Evolutionary conservation across 2,797 vertebrate genomes (phyloP).

Genomic region (Hybognathus amarus): DNA sequence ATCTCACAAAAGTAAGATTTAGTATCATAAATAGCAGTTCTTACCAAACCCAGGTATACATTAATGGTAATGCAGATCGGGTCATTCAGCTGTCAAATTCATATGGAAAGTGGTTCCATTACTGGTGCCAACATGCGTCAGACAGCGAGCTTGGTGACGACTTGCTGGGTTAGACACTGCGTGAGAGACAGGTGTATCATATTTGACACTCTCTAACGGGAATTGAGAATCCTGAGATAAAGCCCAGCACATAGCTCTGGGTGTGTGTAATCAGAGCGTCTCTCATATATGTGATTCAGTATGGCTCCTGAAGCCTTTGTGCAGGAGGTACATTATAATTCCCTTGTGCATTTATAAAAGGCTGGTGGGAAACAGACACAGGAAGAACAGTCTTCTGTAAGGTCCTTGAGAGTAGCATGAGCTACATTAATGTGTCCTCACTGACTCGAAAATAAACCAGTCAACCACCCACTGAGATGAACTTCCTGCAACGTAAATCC

Average conservation of each 20-base stretch:
- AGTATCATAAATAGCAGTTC: not conserved
- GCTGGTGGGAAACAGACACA: conserved; percentile 39
- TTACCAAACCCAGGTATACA: not conserved
- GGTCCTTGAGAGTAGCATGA: conserved; percentile 62
- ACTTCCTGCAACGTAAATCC: conserved; percentile 27
- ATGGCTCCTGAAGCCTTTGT: conserved; percentile 20
- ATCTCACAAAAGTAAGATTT: not conserved
- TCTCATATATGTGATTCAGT: conserved; percentile 17
- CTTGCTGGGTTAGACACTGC: conserved; percentile 40
- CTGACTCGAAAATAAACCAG: conserved; percentile 67
- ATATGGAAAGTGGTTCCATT: conserved; percentile 61
- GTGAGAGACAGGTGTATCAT: conserved; percentile 72
- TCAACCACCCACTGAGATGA: conserved; percentile 61
- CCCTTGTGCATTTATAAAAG: conserved; percentile 25
- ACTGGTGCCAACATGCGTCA: conserved; percentile 64
- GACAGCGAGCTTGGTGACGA: conserved; percentile 57
- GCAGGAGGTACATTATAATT: conserved; percentile 22
- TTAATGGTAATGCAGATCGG: conserved; percentile 30
- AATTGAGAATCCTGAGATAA: conserved; percentile 68
- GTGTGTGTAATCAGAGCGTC: conserved; percentile 60
- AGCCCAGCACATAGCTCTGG: conserved; percentile 56
- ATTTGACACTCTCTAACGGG: conserved; percentile 56
- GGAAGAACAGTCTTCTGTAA: conserved; percentile 44
- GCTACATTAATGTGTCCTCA: conserved; percentile 61
- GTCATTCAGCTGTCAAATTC: conserved; percentile 58